phyloP scores from a whole-genome alignment of 2,797 vertebrate genomes.

The Sebastes taczanowskii region DNA sequence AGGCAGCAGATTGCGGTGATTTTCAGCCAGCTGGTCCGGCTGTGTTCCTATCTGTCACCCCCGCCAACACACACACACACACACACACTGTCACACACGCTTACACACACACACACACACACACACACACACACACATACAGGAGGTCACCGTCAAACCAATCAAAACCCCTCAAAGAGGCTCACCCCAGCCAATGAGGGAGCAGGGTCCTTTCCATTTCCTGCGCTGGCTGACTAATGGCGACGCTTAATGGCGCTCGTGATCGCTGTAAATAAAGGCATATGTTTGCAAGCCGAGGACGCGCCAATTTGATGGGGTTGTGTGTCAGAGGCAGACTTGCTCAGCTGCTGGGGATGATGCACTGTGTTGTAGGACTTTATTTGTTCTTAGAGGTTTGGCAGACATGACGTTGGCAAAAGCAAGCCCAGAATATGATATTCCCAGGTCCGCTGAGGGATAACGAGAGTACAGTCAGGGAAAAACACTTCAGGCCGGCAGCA shows the following conservation, averaged over 20 bases:
- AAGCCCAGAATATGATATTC: conserved; percentile 29
- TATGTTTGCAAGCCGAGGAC: conserved; percentile 55
- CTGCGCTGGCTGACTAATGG: conserved; percentile 54
- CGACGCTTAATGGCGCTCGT: conserved; percentile 48
- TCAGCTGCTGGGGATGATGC: conserved; percentile 41
- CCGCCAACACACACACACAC: conserved; percentile 39
- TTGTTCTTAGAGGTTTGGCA: conserved; percentile 46
- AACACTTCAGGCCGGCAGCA: background rate
- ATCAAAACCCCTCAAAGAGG: conserved; percentile 49
- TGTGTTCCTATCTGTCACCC: conserved; percentile 60
- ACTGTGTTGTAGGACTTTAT: conserved; percentile 39
- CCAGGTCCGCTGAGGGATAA: conserved; percentile 22
- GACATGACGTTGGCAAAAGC: conserved; percentile 24
- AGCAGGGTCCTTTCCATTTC: conserved; percentile 45
- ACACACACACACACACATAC: background rate
- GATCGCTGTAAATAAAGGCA: conserved; percentile 73
- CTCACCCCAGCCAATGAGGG: conserved; percentile 53
- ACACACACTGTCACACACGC: background rate
- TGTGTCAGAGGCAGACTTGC: conserved; percentile 20
- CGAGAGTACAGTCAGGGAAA: conserved; percentile 11
- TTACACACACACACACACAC: background rate
- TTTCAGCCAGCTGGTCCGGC: conserved; percentile 75
- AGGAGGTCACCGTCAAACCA: conserved; percentile 52
- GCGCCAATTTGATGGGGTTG: conserved; percentile 20
- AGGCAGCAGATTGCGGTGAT: conserved; percentile 76